Evolutionary conservation across 2,888 invertebrate species (phyloP).

Genomic region (Aradus depressus): DNA sequence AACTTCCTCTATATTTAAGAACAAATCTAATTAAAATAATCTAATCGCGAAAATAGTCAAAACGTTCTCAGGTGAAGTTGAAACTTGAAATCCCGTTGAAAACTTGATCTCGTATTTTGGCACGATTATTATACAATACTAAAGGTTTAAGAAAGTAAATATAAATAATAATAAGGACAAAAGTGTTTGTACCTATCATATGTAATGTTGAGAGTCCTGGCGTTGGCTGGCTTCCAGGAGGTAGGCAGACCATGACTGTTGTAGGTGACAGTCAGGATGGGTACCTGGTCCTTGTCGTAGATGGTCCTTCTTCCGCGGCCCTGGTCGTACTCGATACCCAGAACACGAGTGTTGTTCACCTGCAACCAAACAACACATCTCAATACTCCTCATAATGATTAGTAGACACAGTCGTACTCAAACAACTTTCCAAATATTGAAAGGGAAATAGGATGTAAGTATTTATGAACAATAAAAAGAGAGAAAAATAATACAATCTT

Average conservation of each 20-base stretch:
- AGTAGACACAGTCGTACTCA: not conserved
- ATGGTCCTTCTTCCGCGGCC: constrained; percentile 81
- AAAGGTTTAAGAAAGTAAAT: too few species aligned
- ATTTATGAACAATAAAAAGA: not conserved
- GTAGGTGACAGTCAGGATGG: constrained; percentile 74
- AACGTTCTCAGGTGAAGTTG: too few species aligned
- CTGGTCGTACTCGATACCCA: constrained; percentile 88
- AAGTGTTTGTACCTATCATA: constrained; percentile 51
- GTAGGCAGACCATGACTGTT: constrained; percentile 84
- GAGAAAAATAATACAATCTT: too few species aligned
- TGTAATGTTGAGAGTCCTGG: constrained; percentile 71
- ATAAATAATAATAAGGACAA: not conserved
- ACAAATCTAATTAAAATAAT: too few species aligned
- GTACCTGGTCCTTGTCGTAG: constrained; percentile 57
- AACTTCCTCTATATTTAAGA: too few species aligned
- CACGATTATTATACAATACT: too few species aligned
- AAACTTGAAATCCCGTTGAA: too few species aligned
- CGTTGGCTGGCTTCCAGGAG: constrained; percentile 67
- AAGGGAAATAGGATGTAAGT: not conserved
- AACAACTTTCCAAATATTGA: too few species aligned
- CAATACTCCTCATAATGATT: not conserved
- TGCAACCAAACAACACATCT: constrained; percentile 38
- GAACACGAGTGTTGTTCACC: constrained; percentile 80
- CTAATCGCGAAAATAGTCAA: too few species aligned
- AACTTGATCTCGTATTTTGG: too few species aligned